Evolutionary conservation across 1,140 invertebrate species (phyloP).

Genomic region (Mamestra configurata): DNA sequence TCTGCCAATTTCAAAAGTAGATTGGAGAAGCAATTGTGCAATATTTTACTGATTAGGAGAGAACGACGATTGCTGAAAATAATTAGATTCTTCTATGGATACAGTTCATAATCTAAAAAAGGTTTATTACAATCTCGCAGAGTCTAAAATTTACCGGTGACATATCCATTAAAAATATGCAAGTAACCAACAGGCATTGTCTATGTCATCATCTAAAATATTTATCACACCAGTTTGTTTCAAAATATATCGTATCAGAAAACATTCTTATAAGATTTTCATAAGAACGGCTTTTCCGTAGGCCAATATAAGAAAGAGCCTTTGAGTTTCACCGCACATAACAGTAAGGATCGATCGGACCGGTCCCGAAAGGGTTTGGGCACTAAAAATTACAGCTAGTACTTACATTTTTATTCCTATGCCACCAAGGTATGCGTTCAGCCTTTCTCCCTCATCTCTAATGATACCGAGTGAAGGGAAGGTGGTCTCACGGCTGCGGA

Average conservation of each 20-base stretch:
- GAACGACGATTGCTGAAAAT: no score
- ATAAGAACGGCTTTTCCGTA: neutral
- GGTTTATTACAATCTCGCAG: no score
- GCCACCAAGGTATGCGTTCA: conserved; percentile 67
- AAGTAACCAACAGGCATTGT: conserved; percentile 6
- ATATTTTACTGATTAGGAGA: no score
- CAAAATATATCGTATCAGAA: neutral
- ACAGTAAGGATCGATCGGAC: neutral
- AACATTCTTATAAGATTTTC: conserved; percentile 5
- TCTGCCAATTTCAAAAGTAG: no score
- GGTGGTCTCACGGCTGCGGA: conserved; percentile 64
- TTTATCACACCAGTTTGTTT: neutral
- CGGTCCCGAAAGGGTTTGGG: conserved; percentile 25
- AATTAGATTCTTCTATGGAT: no score
- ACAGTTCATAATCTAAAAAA: no score
- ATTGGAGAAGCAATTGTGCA: no score
- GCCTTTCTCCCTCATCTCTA: conserved; percentile 85
- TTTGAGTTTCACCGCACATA: conserved; percentile 2
- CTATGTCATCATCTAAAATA: conserved; percentile 4
- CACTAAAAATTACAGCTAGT: conserved; percentile 38
- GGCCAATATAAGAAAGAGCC: conserved; percentile 17
- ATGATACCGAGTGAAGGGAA: conserved; percentile 59
- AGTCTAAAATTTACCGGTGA: no score
- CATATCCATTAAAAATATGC: conserved; percentile 38
- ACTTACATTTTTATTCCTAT: conserved; percentile 83